Evolutionary conservation across 2,113 vertebrate genomes (phyloP).

Genomic region (Hemibates koningsi): DNA sequence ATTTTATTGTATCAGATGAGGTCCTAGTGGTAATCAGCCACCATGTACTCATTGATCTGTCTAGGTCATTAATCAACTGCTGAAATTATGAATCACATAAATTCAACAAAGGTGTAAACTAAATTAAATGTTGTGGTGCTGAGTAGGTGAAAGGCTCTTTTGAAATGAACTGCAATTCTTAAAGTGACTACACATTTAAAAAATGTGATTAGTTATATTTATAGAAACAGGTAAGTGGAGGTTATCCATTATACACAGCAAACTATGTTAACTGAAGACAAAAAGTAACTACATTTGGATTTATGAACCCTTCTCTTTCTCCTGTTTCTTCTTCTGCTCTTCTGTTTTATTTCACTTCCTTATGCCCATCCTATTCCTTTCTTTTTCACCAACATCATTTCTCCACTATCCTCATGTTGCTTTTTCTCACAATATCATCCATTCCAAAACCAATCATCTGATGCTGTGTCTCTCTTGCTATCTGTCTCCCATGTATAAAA

Average conservation of each 20-base stretch:
- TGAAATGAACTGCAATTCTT: neutral
- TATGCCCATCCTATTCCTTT: neutral
- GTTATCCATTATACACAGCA: constrained; percentile 31
- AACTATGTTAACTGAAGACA: constrained; percentile 7
- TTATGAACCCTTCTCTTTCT: constrained; percentile 9
- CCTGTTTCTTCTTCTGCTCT: neutral
- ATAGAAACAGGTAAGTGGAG: constrained; percentile 22
- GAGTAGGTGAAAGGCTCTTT: neutral
- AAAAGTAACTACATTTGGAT: constrained; percentile 25
- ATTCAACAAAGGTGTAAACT: neutral
- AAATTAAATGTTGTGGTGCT: neutral
- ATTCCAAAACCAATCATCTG: neutral
- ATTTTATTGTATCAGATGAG: neutral
- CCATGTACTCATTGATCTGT: neutral
- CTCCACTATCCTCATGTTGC: neutral
- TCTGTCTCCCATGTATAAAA: neutral
- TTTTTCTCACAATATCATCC: neutral
- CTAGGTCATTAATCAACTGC: neutral
- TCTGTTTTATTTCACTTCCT: neutral
- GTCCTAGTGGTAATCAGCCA: neutral
- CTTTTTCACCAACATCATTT: neutral
- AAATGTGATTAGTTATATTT: constrained; percentile 52
- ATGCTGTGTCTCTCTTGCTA: neutral
- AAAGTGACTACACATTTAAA: neutral
- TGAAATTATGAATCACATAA: neutral